Evolutionary conservation across 2,113 vertebrate genomes (phyloP).

Genomic region (Salvator merianae): DNA sequence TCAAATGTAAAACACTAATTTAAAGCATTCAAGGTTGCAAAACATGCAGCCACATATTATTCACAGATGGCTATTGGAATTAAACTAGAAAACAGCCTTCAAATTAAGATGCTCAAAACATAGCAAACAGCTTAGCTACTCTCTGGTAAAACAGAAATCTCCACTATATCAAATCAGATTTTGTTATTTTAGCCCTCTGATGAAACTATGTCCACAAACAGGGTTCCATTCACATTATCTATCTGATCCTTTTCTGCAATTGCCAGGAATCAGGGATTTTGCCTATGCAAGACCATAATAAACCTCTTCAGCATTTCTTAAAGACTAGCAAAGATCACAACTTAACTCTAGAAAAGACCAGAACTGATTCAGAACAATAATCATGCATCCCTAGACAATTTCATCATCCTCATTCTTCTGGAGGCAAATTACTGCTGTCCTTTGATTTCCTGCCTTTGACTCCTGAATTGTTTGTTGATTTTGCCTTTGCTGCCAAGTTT

Average conservation of each 20-base stretch:
- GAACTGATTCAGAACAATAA: no score
- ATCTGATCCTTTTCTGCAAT: background rate
- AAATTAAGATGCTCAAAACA: background rate
- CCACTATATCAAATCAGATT: background rate
- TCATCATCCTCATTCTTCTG: no score
- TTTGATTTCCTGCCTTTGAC: no score
- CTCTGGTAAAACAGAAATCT: background rate
- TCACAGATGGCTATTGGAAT: constrained; percentile 3
- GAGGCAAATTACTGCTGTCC: no score
- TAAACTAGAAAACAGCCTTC: background rate
- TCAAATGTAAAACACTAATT: constrained; percentile 4
- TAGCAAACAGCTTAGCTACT: background rate
- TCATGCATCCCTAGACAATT: no score
- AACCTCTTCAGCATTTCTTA: no score
- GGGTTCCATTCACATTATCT: background rate
- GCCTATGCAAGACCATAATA: background rate
- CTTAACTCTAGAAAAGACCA: no score
- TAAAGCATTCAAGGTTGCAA: background rate
- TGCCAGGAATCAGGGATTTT: background rate
- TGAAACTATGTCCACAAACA: background rate
- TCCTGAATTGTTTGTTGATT: no score
- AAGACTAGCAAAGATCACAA: no score
- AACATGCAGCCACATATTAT: background rate
- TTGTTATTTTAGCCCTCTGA: background rate
- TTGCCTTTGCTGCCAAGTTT: no score